Base-by-base conservation (phyloP, 2,113 vertebrate species). In the Anguilla japonica region DNA sequence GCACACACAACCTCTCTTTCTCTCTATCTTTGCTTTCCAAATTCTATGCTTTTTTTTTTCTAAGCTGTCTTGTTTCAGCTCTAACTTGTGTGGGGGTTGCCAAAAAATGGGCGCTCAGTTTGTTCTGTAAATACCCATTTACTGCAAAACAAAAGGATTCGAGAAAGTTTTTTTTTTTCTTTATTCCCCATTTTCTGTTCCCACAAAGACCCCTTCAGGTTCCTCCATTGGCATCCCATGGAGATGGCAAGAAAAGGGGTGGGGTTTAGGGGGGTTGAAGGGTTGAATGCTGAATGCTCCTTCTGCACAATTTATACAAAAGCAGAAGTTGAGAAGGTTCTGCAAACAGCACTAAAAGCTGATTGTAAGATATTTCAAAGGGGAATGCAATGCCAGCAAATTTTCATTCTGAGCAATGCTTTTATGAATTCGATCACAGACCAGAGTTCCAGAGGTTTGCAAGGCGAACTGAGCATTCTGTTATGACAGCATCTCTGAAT, bases 231-330 rank as follows among this genome's bases (percentile, higher is more conserved):
- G 88, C 86, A 85, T 88, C 89, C 93, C 88, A 88, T 56, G 26
- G 90, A 89, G 92, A 92, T 41, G 86, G 86, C 83, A 90, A 87
- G 82, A 92, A 92, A 93, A 89, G 85, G 43, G 43, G 29, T 86
- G 43, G 43, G 50, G 75, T 57, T 20, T 46, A 43, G 56, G 79
- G 63, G 56, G 29, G 85, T 85, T 84, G 63, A 88, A 71, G 85
- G 89, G 86, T 84, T 57, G 50, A 40, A 60, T 87, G 86, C 84
- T 57, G 41, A 40, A 60, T 87, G 90, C 90, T 89, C 91, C 89
- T 91, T 93, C 92, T 91, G 90, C 90, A 91, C 88, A 90, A 91
- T 93, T 94, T 91, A 88, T 89, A 88, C 88, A 89, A 92, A 94
- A 90, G 89, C 88, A 91, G 90, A 88, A 92, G 89, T 84, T 88